Evolutionary conservation across 2,888 invertebrate genomes (phyloP).

Genomic region (Chaetogeoica ovagalla): DNA sequence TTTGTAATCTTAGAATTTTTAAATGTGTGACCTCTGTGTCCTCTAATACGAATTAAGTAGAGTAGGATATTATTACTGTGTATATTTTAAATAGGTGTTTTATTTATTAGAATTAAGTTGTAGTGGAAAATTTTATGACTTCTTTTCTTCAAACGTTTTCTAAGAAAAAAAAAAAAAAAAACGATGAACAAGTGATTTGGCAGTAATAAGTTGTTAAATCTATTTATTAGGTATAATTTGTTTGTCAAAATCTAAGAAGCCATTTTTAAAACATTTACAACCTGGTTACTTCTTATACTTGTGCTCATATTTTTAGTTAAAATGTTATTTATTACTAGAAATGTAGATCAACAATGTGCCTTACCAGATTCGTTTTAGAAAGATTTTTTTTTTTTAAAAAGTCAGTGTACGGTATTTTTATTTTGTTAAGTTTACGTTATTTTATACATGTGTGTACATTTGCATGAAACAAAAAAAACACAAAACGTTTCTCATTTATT

Average conservation of each 20-base stretch:
- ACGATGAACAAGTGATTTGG: conserved; percentile 35
- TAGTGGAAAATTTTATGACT: conserved; percentile 19
- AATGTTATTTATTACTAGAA: conserved; percentile 49
- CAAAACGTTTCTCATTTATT: conserved; percentile 8
- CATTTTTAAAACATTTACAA: conserved; percentile 35
- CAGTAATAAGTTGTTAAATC: conserved; percentile 44
- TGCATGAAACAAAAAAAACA: conserved; percentile 10
- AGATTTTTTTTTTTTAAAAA: not conserved
- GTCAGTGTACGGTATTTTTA: conserved; percentile 34
- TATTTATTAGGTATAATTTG: conserved; percentile 24
- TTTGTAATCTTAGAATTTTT: conserved; percentile 47
- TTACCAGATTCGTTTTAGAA: conserved; percentile 48
- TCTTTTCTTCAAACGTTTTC: conserved; percentile 27
- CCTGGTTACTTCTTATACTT: conserved; percentile 42
- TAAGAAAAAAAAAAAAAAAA: conserved; percentile 20
- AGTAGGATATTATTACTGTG: conserved; percentile 45
- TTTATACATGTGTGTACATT: conserved; percentile 19
- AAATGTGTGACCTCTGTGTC: conserved; percentile 50
- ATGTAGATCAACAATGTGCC: conserved; percentile 50
- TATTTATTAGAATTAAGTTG: conserved; percentile 35
- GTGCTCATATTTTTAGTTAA: conserved; percentile 47
- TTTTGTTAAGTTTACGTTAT: conserved; percentile 39
- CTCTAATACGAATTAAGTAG: conserved; percentile 52
- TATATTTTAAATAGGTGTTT: conserved; percentile 37
- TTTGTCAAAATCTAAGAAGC: conserved; percentile 21